Base-by-base conservation (phyloP, 1,140 invertebrate species). In the Schlechtendalia chinensis region DNA sequence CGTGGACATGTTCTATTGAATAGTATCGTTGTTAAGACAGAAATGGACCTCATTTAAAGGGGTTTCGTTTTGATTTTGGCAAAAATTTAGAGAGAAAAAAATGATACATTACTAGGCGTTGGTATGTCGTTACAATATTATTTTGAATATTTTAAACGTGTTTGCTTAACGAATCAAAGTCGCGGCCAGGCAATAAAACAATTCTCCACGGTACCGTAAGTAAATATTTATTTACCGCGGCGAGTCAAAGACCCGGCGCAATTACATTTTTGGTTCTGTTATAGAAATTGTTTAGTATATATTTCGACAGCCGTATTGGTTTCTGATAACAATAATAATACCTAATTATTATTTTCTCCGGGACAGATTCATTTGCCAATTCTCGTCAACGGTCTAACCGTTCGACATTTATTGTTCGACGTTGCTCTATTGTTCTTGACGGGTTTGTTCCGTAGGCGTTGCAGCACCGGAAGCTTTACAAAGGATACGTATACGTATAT, bases 381-480 rank as follows among this genome's bases (percentile, higher is more conserved):
- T 65, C 61, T 3, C 29, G 5, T 65, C 17, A 39, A 65, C 17
- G 61, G 61, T 8, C 19, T 11, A 65, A 65, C 27, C 29, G 29
- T 65, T 65, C 32, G 29, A 17, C 61, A 2, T 63, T 65, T 65
- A 65, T 65, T 65, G 61, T 65, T 65, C 32, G 32, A 65, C 29
- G 29, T 65, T 29, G 11, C 61, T 65, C 61, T 39, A 65, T 65
- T 65, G 61, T 65, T 65, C 32, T 39, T 3, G 8, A 39, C 8
- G 32, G 32, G 32, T 39, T 39, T 65, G 61, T n/a, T 65, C 32
- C 29, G 29, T 17, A 65, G 10, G 32, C 32, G 32, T 39, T 39
- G 32, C 32, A 39, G 32, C 32, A 39, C 3, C 32, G 17, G 61
- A 65, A 65, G 61, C 61, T 65, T 19, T 65, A 65, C 61, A 65